Conservation (phyloP, 2,888 invertebrate genomes). For the Pristionchus fissidentatus region DNA sequence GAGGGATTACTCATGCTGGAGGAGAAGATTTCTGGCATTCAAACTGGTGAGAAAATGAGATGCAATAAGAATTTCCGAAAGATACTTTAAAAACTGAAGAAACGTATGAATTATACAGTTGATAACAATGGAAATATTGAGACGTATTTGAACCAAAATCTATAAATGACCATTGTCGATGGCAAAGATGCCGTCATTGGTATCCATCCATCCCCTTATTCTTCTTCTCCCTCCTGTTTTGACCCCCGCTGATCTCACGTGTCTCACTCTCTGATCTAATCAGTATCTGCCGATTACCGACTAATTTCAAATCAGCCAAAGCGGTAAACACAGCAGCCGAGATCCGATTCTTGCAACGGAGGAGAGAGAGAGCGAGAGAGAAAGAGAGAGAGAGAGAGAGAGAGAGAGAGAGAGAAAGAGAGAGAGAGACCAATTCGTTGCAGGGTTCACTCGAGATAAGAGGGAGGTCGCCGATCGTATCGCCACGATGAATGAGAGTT, state of each 20-base stretch:
- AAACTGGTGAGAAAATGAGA: slow-evolving; percentile 65
- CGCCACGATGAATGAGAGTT: neutral
- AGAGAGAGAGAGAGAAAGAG: neutral
- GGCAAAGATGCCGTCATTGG: neutral
- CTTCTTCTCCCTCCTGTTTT: neutral
- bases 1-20: slow-evolving; percentile 74
- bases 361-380: neutral
- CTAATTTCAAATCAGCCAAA: slow-evolving; percentile 12
- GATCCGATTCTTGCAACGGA: neutral
- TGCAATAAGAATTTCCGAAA: too few species aligned
- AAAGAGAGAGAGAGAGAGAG: neutral
- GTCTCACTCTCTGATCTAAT: too few species aligned
- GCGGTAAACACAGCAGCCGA: slow-evolving; percentile 10
- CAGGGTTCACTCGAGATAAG: slow-evolving; percentile 51
- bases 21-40: slow-evolving; percentile 73
- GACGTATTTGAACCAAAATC: too few species aligned
- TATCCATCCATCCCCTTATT: neutral
- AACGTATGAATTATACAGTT: too few species aligned
- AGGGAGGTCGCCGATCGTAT: slow-evolving; percentile 52
- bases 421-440: neutral
- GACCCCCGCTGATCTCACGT: slow-evolving; percentile 4
- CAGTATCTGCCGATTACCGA: slow-evolving; percentile 27
- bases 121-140: too few species aligned
- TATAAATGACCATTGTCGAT: too few species aligned
- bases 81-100: too few species aligned